Base-by-base conservation (phyloP, 2,888 invertebrate genomes). In the Congeria kusceri region DNA sequence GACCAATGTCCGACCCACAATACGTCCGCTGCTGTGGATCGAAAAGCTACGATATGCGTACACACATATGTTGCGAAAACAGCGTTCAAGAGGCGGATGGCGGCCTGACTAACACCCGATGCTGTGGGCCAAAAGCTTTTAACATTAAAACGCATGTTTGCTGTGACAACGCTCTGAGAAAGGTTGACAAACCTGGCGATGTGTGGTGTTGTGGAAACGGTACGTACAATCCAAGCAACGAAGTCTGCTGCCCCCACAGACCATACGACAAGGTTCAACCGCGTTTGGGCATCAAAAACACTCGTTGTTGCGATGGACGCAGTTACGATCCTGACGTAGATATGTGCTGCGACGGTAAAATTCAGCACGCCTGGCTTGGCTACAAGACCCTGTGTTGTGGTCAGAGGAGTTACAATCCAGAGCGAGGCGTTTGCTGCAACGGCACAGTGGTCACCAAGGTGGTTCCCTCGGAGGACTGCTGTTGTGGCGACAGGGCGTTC, bases 401-500 rank as follows among this genome's bases (percentile, higher is more conserved):
- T 7, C 59, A 63, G 63, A 46, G 11, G 11, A 71, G 71, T 32
- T 77, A 67, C 32, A 46, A 77, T 53, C 63, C 77, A 23, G 29
- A 46, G 20, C 25, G 28, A n/a, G 67, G 71, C 27, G 57, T 77
- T n/a, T 77, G 77, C 47, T 77, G 77, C 44, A 67, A 77, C 27
- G 29, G 57, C 13, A 47, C 29, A 11, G 47, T 67, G n/a, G 27
- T 59, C 27, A 9, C 23, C 7, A 77, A 77, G 28, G 68, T 53
- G 13, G 59, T 71, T 28, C 20, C 25, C 9, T 62, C 56, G 13
- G 77, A 77, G 27, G 71, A 71, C 44, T 77, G 77, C 18, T 77
- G 77, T 58, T 77, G 77, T 63, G 77, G 77, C 2, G 67, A 77
- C 44, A 57, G 67, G 29, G 71, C 71, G 5, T 58, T 77, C n/a